These are phyloP conservation scores for Nasonia giraulti DNA, from an alignment of 1,140 invertebrate species.

Conservation along the genomic window DNA sequence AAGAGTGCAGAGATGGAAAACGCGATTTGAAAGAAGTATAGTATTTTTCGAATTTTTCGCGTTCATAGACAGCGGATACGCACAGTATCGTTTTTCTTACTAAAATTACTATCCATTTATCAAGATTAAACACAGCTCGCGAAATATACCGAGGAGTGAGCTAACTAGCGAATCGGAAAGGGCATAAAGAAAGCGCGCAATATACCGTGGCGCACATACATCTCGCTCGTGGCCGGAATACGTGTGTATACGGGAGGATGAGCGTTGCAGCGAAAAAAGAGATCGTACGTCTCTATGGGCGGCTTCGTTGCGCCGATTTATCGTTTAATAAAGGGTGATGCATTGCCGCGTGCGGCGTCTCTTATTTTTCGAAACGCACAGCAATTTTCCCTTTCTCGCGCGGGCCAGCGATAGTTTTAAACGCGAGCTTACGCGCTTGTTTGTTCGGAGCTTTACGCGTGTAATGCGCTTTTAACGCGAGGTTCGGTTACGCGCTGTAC, in stretches of 20 bases:
- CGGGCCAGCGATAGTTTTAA: neutral
- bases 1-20: neutral
- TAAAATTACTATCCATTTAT: neutral
- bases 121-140: neutral
- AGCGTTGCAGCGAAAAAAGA: neutral
- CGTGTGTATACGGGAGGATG: neutral
- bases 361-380: neutral
- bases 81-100: neutral
- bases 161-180: slow-evolving; percentile 2
- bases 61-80: neutral
- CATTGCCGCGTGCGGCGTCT: slow-evolving; percentile 51
- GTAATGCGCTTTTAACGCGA: neutral
- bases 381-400: neutral
- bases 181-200: slow-evolving; percentile 9
- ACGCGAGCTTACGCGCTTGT: neutral
- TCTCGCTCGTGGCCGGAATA: neutral
- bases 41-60: neutral
- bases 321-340: slow-evolving; percentile 66
- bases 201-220: neutral
- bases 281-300: slow-evolving; percentile 51
- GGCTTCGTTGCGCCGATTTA: slow-evolving; percentile 62
- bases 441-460: neutral
- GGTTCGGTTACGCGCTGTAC: no score
- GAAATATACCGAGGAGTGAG: neutral
- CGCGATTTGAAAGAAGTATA: neutral